phyloP scores from a whole-genome alignment of 2,113 vertebrate genomes.

The Cyanoliseus patagonus region DNA sequence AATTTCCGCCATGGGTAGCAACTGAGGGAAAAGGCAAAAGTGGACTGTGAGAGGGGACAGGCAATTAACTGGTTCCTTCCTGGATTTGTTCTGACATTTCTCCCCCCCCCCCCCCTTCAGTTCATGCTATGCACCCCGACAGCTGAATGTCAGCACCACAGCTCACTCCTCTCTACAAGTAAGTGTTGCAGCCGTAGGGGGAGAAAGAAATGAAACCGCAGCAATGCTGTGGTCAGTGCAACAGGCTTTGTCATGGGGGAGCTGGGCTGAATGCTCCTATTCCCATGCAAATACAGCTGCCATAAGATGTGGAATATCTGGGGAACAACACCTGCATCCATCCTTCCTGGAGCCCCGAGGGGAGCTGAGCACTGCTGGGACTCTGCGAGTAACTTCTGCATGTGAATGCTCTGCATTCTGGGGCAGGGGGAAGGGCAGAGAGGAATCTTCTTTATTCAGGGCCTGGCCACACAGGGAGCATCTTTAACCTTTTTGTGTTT shows the following conservation, averaged over 20 bases:
- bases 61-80: neutral
- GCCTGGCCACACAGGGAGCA: slow-evolving; percentile 50
- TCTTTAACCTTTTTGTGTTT: neutral
- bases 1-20: neutral
- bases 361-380: neutral
- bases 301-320: neutral
- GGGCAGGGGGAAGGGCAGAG: neutral
- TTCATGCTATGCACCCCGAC: accelerated
- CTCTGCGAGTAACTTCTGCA: slow-evolving; percentile 51
- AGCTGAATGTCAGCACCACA: accelerated
- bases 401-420: slow-evolving; percentile 72
- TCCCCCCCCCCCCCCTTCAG: accelerated
- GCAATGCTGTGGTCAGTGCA: neutral
- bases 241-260: neutral
- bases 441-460: slow-evolving; percentile 41
- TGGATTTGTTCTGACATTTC: accelerated
- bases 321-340: neutral
- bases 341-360: neutral
- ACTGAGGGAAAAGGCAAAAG: neutral
- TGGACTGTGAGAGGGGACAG: neutral
- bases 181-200: accelerated
- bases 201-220: accelerated
- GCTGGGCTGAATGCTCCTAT: neutral
- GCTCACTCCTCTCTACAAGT: accelerated
- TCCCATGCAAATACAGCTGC: neutral